These are phyloP conservation scores for Raja brachyura DNA, from an alignment of 2,113 vertebrate species.

Conservation along the genomic window DNA sequence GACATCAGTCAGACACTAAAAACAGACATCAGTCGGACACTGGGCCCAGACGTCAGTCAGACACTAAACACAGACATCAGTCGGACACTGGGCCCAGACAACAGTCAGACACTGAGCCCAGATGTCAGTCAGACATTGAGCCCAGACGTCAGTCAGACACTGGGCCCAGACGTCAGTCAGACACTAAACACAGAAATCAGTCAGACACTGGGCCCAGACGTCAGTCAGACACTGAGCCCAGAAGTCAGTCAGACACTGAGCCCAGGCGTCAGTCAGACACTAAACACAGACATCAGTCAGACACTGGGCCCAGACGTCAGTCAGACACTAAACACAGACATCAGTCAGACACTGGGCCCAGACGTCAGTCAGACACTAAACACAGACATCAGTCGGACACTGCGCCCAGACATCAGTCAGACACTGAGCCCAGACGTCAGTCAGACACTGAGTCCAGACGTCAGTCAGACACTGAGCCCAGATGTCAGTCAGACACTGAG, in stretches of 20 bases:
- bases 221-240: neutral
- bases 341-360: neutral
- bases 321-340: neutral
- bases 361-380: neutral
- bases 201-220: too few relatives aligned
- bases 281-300: neutral
- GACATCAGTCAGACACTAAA: neutral
- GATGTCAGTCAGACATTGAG: neutral
- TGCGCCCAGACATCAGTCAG: neutral
- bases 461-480: neutral
- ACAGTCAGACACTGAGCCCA: neutral
- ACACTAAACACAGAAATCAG: neutral
- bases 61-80: too few relatives aligned
- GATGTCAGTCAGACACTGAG: neutral
- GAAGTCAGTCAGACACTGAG: neutral
- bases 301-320: neutral
- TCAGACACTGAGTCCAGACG: too few relatives aligned
- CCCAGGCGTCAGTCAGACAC: too few relatives aligned
- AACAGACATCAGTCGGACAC: too few relatives aligned
- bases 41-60: too few relatives aligned
- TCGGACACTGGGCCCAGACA: too few relatives aligned
- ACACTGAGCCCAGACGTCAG: neutral
- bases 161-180: neutral
- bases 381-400: neutral
- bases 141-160: neutral